Evolutionary conservation across 2,113 vertebrate species (phyloP).

Genomic region (Nothobranchius furzeri): DNA sequence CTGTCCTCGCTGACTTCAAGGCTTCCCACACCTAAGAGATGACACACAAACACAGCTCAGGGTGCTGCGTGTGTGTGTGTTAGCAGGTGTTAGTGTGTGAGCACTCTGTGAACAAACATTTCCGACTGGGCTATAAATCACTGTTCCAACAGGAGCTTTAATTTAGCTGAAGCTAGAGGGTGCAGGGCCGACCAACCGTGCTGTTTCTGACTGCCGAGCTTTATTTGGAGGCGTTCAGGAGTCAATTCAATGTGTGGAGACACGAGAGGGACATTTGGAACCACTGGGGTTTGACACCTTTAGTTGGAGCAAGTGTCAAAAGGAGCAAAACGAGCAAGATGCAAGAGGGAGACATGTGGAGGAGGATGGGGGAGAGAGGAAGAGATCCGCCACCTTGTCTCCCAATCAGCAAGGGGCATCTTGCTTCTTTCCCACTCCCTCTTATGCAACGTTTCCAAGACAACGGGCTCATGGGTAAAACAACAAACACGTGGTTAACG

Average conservation of each 20-base stretch:
- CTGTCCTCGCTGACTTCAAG: conserved; percentile 39
- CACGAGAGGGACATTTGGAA: conserved; percentile 28
- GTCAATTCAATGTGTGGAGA: conserved; percentile 48
- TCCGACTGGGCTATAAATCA: conserved; percentile 63
- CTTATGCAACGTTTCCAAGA: conserved; percentile 83
- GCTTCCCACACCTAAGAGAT: conserved; percentile 43
- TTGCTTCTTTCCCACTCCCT: conserved; percentile 72
- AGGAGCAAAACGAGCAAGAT: conserved; percentile 16
- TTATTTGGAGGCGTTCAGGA: conserved; percentile 23
- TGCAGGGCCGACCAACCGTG: conserved; percentile 15
- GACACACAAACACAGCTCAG: conserved; percentile 31
- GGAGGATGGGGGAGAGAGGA: conserved; percentile 39
- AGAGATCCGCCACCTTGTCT: conserved; percentile 76
- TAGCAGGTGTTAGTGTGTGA: conserved; percentile 30
- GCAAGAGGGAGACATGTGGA: conserved; percentile 25
- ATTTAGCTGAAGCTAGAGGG: conserved; percentile 37
- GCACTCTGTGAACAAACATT: conserved; percentile 39
- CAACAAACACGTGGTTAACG: conserved; percentile 79
- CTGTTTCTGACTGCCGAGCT: conserved; percentile 34
- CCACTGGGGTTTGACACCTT: conserved; percentile 38
- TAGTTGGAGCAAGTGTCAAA: conserved; percentile 25
- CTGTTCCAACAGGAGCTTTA: conserved; percentile 40
- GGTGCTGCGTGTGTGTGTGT: conserved; percentile 24
- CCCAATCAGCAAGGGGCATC: conserved; percentile 80
- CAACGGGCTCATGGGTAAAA: conserved; percentile 82